phyloP scores from a whole-genome alignment of 2,113 vertebrate genomes.

The Crypturellus undulatus region DNA sequence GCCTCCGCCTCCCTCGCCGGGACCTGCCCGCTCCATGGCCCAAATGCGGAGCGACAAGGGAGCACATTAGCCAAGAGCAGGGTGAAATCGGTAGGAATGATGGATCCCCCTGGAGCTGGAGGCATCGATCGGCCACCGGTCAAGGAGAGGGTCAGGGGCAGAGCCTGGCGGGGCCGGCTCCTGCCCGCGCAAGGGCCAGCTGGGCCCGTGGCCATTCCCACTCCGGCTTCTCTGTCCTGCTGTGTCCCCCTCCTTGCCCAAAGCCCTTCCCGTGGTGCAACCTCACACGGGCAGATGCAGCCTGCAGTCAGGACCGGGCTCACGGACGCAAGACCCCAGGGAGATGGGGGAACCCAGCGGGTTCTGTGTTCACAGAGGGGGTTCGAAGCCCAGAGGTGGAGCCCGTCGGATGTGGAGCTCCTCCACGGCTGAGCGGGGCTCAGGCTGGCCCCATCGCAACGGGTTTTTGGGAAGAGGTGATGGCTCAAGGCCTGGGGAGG shows the following conservation, averaged over 20 bases:
- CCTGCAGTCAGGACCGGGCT: background rate
- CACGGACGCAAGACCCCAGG: background rate
- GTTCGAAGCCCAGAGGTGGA: background rate
- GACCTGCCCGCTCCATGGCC: background rate
- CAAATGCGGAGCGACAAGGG: background rate
- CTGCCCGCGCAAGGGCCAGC: background rate
- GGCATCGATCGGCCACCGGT: background rate
- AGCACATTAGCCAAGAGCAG: background rate
- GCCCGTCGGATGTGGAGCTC: background rate
- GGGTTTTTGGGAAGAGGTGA: too few relatives aligned
- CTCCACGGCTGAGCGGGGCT: too few relatives aligned
- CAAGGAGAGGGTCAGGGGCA: conserved; percentile 37
- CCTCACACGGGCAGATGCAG: accelerated
- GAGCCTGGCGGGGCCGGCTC: background rate
- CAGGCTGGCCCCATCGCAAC: too few relatives aligned
- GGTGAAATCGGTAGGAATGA: background rate
- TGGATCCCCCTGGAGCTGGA: background rate
- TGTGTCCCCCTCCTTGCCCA: background rate
- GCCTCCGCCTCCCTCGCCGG: background rate
- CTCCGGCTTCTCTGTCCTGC: accelerated
- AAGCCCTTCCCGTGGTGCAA: background rate
- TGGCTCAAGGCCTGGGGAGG: too few relatives aligned
- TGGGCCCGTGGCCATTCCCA: background rate
- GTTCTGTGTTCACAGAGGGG: background rate
- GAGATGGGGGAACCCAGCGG: background rate